These are phyloP conservation scores for Bhutanitis thaidina DNA, from an alignment of 2,888 invertebrate genomes.

Conservation along the genomic window DNA sequence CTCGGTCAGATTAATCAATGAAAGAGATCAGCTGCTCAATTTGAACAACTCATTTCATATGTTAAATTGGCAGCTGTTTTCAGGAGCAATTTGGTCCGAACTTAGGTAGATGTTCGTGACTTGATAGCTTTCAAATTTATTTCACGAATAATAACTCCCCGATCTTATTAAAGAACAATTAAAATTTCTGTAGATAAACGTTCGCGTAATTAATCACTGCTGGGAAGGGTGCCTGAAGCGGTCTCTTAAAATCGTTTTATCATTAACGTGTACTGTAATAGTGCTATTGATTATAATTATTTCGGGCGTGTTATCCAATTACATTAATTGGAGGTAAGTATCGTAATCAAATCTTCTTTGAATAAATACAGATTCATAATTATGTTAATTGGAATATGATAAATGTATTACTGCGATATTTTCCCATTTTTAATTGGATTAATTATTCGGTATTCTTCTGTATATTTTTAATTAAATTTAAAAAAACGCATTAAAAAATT, in stretches of 20 bases:
- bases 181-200: constrained; percentile 25
- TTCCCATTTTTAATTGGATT: too few species aligned
- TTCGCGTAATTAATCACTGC: constrained; percentile 28
- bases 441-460: too few species aligned
- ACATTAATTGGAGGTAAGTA: background rate
- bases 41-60: background rate
- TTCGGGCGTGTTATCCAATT: background rate
- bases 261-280: constrained; percentile 4
- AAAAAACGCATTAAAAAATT: too few species aligned
- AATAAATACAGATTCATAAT: too few species aligned
- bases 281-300: constrained; percentile 5
- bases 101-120: constrained; percentile 10
- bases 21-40: too few species aligned
- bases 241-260: constrained; percentile 11
- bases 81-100: constrained; percentile 5
- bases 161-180: constrained; percentile 29
- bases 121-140: constrained; percentile 21
- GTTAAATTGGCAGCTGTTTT: constrained; percentile 6
- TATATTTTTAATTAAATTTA: too few species aligned
- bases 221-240: constrained; percentile 6
- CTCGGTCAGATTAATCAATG: too few species aligned
- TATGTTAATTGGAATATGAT: too few species aligned
- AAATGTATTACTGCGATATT: too few species aligned
- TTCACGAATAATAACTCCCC: constrained; percentile 20
- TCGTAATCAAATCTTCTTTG: background rate